Evolutionary conservation across 2,797 vertebrate genomes (phyloP), one percentile per base, ranked within the genome.

Genomic region (Sebastes steindachneri): DNA sequence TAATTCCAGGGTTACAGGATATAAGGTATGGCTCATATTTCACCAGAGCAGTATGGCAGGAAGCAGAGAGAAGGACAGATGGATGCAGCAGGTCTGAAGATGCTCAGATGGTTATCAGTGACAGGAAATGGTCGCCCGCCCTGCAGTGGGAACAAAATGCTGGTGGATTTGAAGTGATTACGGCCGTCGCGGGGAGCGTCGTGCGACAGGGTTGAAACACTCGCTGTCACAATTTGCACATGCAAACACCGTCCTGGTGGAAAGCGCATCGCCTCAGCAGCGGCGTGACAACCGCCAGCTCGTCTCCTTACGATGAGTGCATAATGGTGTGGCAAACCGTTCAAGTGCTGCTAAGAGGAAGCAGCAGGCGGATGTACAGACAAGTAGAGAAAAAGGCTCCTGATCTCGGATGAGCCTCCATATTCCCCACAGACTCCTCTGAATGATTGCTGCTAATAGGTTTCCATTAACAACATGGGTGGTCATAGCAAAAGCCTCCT

Each of bases 401-500:
- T 25, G 63, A 85, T 65, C 78, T 76, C 29, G 19, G 68, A 82
- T 55, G 77, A 78, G 66, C 66, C 54, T 64, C 51, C 53, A 60
- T 66, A 60, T 91, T 92, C 88, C 83, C 75, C 9, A 69, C 82
- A 82, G 91, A 84, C 86, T 89, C 68, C 41, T 84, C 53, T 60
- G 68, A 19, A 70, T 90, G 82, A 94, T 89, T 87, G 79, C 71
- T 77, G 70, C 88, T 91, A 90, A 92, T 91, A 92, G 88, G 80
- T 89, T 91, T 94, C 91, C 84, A 90, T 92, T 93, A 92, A 86
- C 73, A 88, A 64, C 74, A 80, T 53, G 59, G 75, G 73, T 69
- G 77, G 82, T 81, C 79, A 51, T 37, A 71, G 66, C 23, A 59
- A 63, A 85, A 55, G 11, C 29, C 48, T 82, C 77, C 66, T 70